Evolutionary conservation across 2,113 vertebrate species (phyloP), one percentile per base, ranked within the genome.

Genomic region (Bostrychus sinensis): DNA sequence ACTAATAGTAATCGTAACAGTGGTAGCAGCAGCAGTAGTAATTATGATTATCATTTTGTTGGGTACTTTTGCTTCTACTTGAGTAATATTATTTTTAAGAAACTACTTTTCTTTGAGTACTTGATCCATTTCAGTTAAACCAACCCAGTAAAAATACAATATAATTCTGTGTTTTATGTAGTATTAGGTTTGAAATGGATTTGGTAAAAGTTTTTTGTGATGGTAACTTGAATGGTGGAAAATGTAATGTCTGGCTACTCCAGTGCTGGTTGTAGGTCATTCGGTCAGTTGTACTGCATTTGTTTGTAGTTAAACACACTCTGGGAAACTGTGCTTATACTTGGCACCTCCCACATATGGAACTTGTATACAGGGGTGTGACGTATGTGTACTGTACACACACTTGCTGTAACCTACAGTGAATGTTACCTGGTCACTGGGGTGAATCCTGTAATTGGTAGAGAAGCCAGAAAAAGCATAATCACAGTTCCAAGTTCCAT

Each of bases 261-360:
- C 56, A 34, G 16, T 25, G 37, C 54, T 9, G 58, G 45, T 78
- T 56, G 53, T 42, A 82, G 74, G 69, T 80, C 74, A 78, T 50
- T 16, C 43, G 62, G 59, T 82, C 62, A 57, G 28, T 75, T 62
- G 58, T 41, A 25, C 42, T 61, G 38, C 45, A 28, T 77, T 62
- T 86, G 81, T 86, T 83, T 88, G 78, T 75, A 70, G 77, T 78
- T 66, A 86, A 86, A 87, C 83, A 85, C 58, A 65, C 25, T 26
- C 46, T 56, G 60, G 51, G 57, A 66, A 61, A 48, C 59, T 66
- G 72, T 79, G 72, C 67, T 65, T 80, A 55, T 56, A 38, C 63
- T 26, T 23, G 62, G 38, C 32, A 36, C 62, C 56, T 55, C 48
- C 72, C 51, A 62, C 42, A 6, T 73, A 58, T 54, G 14, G 26